Evolutionary conservation across 2,888 invertebrate species (phyloP).

Genomic region (Melieria omissa): DNA sequence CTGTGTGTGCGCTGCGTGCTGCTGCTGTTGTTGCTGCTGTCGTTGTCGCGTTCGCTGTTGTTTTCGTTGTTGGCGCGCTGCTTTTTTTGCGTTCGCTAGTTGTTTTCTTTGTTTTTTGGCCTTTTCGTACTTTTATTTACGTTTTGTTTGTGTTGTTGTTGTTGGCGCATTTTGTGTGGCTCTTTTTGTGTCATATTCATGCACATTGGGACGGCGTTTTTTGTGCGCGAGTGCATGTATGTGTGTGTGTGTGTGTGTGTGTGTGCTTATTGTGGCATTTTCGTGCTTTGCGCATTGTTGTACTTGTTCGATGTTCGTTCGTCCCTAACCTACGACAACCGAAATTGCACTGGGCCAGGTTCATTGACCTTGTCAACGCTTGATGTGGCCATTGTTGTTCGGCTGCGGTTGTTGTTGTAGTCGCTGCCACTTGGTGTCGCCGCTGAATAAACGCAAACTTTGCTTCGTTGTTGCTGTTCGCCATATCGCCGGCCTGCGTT

Average conservation of each 20-base stretch:
- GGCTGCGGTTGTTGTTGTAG: constrained; percentile 2
- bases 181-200: neutral
- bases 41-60: too few relatives aligned
- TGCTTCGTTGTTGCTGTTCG: constrained; percentile 14
- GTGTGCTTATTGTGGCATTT: neutral
- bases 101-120: too few relatives aligned
- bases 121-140: too few relatives aligned
- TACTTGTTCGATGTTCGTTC: constrained; percentile 11
- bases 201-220: too few relatives aligned
- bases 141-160: too few relatives aligned
- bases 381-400: constrained; percentile 6
- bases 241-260: constrained; percentile 5
- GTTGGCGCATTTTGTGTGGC: too few relatives aligned
- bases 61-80: too few relatives aligned
- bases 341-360: constrained; percentile 51
- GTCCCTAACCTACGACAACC: constrained; percentile 52
- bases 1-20: too few relatives aligned
- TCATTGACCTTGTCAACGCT: constrained; percentile 47
- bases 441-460: constrained; percentile 14
- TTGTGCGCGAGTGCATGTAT: neutral
- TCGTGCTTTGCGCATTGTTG: neutral
- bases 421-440: neutral
- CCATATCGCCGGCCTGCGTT: constrained; percentile 13
- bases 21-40: too few relatives aligned
- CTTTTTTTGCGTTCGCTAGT: too few relatives aligned